Conservation (phyloP, 2,113 vertebrate genomes). For the Paratilapia polleni region DNA sequence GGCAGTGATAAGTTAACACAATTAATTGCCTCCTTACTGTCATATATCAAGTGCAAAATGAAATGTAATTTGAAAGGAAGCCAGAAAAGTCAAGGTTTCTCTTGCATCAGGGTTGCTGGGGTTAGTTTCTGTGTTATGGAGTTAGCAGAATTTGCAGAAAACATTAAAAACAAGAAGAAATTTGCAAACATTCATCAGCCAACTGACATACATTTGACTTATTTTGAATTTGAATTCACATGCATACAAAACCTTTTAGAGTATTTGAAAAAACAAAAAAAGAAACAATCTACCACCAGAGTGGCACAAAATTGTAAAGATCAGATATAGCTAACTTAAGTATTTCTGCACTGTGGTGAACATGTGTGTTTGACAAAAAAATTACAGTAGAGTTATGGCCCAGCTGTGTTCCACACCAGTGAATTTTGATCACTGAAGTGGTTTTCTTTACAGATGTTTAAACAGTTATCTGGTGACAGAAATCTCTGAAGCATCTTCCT, state of each 20-base stretch:
- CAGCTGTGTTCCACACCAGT: constrained; percentile 22
- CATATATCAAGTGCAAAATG: too few relatives aligned
- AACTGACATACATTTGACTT: background rate
- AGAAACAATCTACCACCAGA: background rate
- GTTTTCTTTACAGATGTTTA: constrained; percentile 12
- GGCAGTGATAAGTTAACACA: too few relatives aligned
- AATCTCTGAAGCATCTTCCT: background rate
- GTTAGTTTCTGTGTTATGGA: background rate
- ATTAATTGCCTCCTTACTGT: too few relatives aligned
- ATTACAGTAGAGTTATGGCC: constrained; percentile 4
- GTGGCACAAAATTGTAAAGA: background rate
- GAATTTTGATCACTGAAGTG: background rate
- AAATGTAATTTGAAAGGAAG: too few relatives aligned
- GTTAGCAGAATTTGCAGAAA: background rate
- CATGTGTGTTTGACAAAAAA: background rate
- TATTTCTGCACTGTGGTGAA: background rate
- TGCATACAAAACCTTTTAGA: background rate
- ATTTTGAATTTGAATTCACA: too few relatives aligned
- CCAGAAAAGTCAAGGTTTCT: accelerated
- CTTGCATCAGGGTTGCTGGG: background rate
- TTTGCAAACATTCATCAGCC: background rate
- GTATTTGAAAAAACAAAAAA: background rate
- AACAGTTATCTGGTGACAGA: constrained; percentile 4
- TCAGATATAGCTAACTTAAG: too few relatives aligned
- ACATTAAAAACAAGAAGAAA: background rate